Evolutionary conservation across 2,888 invertebrate species (phyloP).

Genomic region (Melieria crassipennis): DNA sequence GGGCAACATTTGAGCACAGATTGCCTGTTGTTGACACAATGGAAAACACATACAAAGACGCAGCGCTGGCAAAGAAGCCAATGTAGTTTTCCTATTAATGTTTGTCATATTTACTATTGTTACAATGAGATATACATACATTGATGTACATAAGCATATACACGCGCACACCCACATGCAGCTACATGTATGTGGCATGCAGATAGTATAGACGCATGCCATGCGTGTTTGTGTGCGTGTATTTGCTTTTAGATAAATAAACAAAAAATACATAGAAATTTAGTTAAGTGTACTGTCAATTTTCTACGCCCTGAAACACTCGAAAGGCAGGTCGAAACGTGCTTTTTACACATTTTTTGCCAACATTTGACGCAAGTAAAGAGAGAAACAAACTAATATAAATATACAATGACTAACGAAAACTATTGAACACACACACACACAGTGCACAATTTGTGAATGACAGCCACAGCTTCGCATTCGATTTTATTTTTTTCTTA

Average conservation of each 20-base stretch:
- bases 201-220: neutral
- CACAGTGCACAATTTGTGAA: neutral
- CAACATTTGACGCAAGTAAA: neutral
- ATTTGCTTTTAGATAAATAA: neutral
- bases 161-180: neutral
- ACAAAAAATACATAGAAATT: neutral
- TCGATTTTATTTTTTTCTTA: no score
- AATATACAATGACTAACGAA: slow-evolving; percentile 4
- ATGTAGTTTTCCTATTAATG: neutral
- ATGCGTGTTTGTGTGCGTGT: neutral
- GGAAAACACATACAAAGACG: neutral
- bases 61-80: neutral
- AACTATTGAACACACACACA: neutral
- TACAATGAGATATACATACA: neutral
- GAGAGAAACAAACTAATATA: neutral
- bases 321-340: no score
- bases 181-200: no score
- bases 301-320: neutral
- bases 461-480: no score
- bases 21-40: no score
- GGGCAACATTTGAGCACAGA: no score
- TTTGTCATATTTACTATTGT: neutral
- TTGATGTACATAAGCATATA: neutral
- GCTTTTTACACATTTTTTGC: no score
- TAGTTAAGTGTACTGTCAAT: slow-evolving; percentile 22